Conservation (phyloP, 2,113 vertebrate species). For the Stigmatopora nigra region DNA sequence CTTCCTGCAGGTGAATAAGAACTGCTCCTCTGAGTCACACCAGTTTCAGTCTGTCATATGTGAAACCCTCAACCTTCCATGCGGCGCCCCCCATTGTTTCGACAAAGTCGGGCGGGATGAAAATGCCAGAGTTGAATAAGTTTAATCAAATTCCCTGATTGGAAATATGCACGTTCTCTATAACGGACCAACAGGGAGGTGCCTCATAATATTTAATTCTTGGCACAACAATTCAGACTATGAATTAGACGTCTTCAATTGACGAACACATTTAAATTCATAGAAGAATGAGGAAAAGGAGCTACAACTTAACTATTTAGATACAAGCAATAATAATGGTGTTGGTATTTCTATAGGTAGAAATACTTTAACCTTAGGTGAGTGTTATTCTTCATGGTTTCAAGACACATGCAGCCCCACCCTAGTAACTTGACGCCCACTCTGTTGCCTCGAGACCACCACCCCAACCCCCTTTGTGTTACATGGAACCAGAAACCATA, state of each 20-base stretch:
- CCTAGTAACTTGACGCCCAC: slow-evolving; percentile 39
- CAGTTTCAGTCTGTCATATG: slow-evolving; percentile 2
- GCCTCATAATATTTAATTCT: neutral
- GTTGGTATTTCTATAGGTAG: too few species aligned
- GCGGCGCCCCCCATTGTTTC: slow-evolving; percentile 2
- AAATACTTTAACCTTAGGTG: neutral
- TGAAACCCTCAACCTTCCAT: slow-evolving; percentile 3
- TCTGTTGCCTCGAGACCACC: slow-evolving; percentile 30
- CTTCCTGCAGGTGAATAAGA: slow-evolving; percentile 56
- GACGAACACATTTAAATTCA: too few species aligned
- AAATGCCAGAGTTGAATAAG: neutral
- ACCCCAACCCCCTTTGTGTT: slow-evolving; percentile 32
- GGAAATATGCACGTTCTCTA: neutral
- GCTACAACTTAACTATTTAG: too few species aligned
- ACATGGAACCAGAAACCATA: slow-evolving; percentile 20
- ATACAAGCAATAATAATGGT: too few species aligned
- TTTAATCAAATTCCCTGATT: neutral
- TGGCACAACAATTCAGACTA: too few species aligned
- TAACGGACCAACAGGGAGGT: neutral
- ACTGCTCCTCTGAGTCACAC: neutral
- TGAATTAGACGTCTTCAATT: too few species aligned
- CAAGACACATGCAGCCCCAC: slow-evolving; percentile 13
- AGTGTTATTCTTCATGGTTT: slow-evolving; percentile 17
- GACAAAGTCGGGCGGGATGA: neutral
- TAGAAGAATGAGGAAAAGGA: too few species aligned